These are phyloP conservation scores for Pseudopodoces humilis DNA, from an alignment of 2,113 vertebrate genomes.

Conservation along the genomic window DNA sequence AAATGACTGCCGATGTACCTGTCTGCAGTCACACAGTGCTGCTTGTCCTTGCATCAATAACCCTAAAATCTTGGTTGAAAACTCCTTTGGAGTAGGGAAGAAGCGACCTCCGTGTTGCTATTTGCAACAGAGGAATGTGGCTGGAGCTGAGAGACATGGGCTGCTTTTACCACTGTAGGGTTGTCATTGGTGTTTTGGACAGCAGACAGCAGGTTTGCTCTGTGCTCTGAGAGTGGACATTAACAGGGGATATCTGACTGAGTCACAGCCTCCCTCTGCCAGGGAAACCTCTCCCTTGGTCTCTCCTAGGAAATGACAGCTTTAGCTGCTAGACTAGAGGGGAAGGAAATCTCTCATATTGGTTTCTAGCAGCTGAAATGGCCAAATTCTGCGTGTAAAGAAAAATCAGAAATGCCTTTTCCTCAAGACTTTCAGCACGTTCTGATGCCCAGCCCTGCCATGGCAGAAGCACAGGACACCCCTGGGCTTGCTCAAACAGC, in stretches of 20 bases:
- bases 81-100: background rate
- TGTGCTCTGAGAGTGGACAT: background rate
- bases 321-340: background rate
- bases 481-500: rapidly evolving
- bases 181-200: background rate
- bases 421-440: rapidly evolving
- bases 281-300: background rate
- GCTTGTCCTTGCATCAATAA: background rate
- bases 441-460: background rate
- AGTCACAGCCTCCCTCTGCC: background rate
- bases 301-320: background rate
- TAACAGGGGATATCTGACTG: background rate
- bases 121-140: background rate
- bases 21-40: background rate
- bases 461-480: background rate
- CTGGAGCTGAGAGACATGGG: rapidly evolving
- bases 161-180: background rate
- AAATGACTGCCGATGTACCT: rapidly evolving
- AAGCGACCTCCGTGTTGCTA: rapidly evolving
- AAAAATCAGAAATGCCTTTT: background rate
- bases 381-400: background rate
- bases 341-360: background rate
- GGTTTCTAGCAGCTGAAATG: background rate
- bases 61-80: background rate
- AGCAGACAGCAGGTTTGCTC: background rate